A percentile compares a stretch with the other conserved stretches of the same genome.
These are phyloP conservation scores for Crioceris asparagi DNA, from an alignment of 2,888 invertebrate species.

Conservation along the genomic window DNA sequence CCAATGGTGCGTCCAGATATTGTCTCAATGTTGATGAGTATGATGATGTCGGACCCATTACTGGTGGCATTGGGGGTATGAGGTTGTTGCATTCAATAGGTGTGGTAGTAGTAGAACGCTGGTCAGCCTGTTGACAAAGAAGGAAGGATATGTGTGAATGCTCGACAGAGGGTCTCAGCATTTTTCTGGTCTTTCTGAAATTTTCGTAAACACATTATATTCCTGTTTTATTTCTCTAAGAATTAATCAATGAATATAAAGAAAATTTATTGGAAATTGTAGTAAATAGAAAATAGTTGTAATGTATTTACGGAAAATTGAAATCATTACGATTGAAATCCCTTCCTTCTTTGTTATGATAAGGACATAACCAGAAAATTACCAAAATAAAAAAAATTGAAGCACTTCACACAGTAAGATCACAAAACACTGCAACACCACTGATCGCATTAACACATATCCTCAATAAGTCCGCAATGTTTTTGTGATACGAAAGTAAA, in stretches of 20 bases:
- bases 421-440: slow-evolving; percentile 21
- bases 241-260: too few relatives aligned
- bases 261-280: too few relatives aligned
- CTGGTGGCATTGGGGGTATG: slow-evolving; percentile 17
- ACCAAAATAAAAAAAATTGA: slow-evolving; percentile 6
- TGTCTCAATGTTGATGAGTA: slow-evolving; percentile 19
- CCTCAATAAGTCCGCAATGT: too few relatives aligned
- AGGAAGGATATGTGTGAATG: slow-evolving; percentile 46
- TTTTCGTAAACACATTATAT: slow-evolving; percentile 8
- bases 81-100: too few relatives aligned
- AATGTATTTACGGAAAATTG: slow-evolving; percentile 9
- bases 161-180: slow-evolving; percentile 9
- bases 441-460: slow-evolving; percentile 29
- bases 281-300: too few relatives aligned
- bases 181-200: slow-evolving; percentile 11
- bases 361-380: slow-evolving; percentile 6
- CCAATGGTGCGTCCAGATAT: slow-evolving; percentile 21
- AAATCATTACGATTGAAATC: too few relatives aligned
- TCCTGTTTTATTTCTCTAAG: too few relatives aligned
- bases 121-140: slow-evolving; percentile 58
- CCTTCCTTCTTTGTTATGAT: slow-evolving; percentile 29
- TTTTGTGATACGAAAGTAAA: too few relatives aligned
- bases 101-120: too few relatives aligned
- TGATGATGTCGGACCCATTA: too few relatives aligned
- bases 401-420: slow-evolving; percentile 12